Conservation (phyloP, 2,888 invertebrate genomes). For the Pasiphila rectangulata region DNA sequence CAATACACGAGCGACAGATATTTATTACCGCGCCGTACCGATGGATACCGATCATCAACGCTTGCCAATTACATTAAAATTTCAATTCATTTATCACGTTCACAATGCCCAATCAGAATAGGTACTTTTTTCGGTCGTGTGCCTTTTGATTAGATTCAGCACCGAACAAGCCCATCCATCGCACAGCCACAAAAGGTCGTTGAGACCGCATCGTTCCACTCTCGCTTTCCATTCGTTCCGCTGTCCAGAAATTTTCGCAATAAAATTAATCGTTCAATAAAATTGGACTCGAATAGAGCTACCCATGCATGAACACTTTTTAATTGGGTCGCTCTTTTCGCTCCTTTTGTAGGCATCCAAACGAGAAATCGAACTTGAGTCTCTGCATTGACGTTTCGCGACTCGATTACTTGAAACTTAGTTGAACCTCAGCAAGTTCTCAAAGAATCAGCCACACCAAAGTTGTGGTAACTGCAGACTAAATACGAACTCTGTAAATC, state of each 20-base stretch:
- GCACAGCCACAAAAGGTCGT: slow-evolving; percentile 66
- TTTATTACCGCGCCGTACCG: slow-evolving; percentile 42
- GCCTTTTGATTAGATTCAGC: slow-evolving; percentile 69
- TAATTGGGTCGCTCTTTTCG: slow-evolving; percentile 75
- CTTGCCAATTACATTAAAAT: slow-evolving; percentile 66
- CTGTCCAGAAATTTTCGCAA: slow-evolving; percentile 78
- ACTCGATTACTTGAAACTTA: slow-evolving; percentile 28
- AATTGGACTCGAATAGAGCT: slow-evolving; percentile 72
- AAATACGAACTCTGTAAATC: neutral
- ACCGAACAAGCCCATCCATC: slow-evolving; percentile 65
- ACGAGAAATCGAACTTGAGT: slow-evolving; percentile 67
- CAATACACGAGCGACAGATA: slow-evolving; percentile 38
- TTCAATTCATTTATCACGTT: slow-evolving; percentile 61
- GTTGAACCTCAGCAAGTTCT: slow-evolving; percentile 22
- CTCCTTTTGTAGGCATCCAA: slow-evolving; percentile 62
- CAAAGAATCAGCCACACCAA: slow-evolving; percentile 30
- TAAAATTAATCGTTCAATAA: slow-evolving; percentile 81
- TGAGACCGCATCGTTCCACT: slow-evolving; percentile 55
- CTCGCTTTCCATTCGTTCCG: slow-evolving; percentile 73
- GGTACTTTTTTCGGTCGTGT: slow-evolving; percentile 50
- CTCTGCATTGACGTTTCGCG: slow-evolving; percentile 28
- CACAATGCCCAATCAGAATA: slow-evolving; percentile 44
- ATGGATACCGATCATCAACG: slow-evolving; percentile 46
- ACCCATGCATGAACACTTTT: slow-evolving; percentile 78
- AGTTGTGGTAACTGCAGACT: slow-evolving; percentile 23